Base-by-base conservation (phyloP, 2,797 vertebrate species). In the Trachops cirrhosus region DNA sequence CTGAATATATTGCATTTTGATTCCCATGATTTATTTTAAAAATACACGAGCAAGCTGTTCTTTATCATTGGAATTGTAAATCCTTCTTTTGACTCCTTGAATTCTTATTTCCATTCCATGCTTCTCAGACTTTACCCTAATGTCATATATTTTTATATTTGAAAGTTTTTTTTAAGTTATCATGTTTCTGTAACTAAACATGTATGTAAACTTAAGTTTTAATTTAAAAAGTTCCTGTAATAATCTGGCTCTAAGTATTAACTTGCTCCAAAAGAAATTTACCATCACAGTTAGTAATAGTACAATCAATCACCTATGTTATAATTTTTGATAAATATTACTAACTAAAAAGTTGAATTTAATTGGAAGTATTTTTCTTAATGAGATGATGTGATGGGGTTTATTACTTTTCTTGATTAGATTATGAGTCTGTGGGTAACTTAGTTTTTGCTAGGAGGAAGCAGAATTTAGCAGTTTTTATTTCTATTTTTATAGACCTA, bases 41-140 rank as follows among this genome's bases (percentile, higher is more conserved):
- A 90, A 67, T 93, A 59, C 71, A 71, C 50, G 62, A 90, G 32
- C 62, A 85, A 90, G 50, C 75, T 87, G 34, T 89, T 85, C 59
- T 84, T 89, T 59, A 59, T 78, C 48, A 50, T 70, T 94, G 59
- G 87, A 85, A 85, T 78, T 90, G 32, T 89, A 78, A 89, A 77
- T 77, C 22, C 39, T 68, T 48, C 48, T 84, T 87, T 89, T 16
- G 50, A 78, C 48, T 85, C 26, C 50, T 94, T 80, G 46, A 86
- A 78, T 32, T 93, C 44, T 59, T 71, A 75, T 44, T 88, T 74
- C 32, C 24, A 46, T 12, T 83, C 24, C 29, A 41, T 50, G 75
- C 86, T 34, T 93, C 19, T 70, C 16, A 41, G 44, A 50, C 50
- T 79, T 93, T 86, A 59, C 79, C 74, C 41, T 82, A 50, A 73